A percentile compares a stretch with the other conserved stretches of the same genome.
Evolutionary conservation across 2,797 vertebrate genomes (phyloP).

Genomic region (Apodemus agrarius): DNA sequence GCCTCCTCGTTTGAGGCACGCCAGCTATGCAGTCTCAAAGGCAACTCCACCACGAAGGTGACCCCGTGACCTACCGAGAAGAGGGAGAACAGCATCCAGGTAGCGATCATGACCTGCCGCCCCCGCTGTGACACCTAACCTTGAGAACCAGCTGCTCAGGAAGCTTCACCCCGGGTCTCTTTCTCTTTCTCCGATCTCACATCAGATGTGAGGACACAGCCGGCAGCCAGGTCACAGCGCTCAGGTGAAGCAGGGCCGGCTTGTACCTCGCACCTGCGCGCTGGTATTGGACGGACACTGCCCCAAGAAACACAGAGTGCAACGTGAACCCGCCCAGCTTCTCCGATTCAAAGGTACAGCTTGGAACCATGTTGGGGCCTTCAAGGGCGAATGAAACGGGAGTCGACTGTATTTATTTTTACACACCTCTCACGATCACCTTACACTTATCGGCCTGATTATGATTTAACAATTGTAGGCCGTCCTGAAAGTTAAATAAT

Average conservation of each 20-base stretch:
- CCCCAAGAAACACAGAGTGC: neutral
- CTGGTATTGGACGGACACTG: neutral
- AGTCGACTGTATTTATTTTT: conserved; percentile 72
- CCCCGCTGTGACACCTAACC: conserved; percentile 5
- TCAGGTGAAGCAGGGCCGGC: conserved; percentile 40
- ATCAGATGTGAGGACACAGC: conserved; percentile 23
- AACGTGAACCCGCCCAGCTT: neutral
- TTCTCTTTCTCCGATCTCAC: conserved; percentile 31
- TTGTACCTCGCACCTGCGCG: neutral
- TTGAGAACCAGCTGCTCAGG: neutral
- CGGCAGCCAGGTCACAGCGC: neutral
- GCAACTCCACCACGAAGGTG: conserved; percentile 79
- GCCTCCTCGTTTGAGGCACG: neutral
- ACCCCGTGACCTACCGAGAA: conserved; percentile 64
- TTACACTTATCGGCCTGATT: conserved; percentile 74
- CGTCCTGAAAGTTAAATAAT: neutral
- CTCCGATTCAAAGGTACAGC: neutral
- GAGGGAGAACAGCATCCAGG: conserved; percentile 75
- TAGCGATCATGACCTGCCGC: conserved; percentile 40
- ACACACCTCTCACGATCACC: conserved; percentile 67
- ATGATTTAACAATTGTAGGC: conserved; percentile 63
- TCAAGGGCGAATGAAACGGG: conserved; percentile 73
- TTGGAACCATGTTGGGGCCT: conserved; percentile 19
- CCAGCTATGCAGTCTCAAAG: neutral
- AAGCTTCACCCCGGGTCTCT: neutral